Evolutionary conservation across 2,113 vertebrate species (phyloP).

Genomic region (Struthio camelus): DNA sequence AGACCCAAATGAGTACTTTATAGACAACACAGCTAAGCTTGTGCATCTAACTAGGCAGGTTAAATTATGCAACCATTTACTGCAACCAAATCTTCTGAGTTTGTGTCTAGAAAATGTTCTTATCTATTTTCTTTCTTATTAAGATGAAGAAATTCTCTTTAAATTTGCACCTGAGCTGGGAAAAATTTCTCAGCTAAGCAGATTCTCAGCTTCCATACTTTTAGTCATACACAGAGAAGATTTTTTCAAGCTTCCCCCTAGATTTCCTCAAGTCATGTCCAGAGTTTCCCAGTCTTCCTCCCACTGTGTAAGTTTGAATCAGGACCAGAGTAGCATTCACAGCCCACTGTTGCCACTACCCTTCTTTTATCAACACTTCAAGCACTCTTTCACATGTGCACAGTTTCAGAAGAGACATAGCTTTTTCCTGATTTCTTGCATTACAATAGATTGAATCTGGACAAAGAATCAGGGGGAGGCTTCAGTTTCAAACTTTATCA

Average conservation of each 20-base stretch:
- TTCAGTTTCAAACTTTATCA: neutral
- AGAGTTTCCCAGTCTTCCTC: neutral
- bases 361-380: constrained; percentile 18
- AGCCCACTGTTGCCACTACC: neutral
- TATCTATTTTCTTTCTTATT: neutral
- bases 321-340: neutral
- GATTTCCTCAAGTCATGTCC: neutral
- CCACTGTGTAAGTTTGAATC: neutral
- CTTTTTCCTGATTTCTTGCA: neutral
- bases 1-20: neutral
- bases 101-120: neutral
- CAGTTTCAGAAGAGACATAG: neutral
- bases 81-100: neutral
- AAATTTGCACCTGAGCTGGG: neutral
- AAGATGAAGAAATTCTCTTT: neutral
- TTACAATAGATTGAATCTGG: neutral
- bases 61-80: neutral
- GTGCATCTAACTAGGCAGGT: neutral
- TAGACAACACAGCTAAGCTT: neutral
- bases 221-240: neutral
- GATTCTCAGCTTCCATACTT: neutral
- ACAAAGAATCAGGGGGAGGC: neutral
- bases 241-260: neutral
- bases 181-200: neutral
- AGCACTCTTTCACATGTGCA: neutral